Evolutionary conservation across 2,113 vertebrate genomes (phyloP).

Genomic region (Calidris pugnax): DNA sequence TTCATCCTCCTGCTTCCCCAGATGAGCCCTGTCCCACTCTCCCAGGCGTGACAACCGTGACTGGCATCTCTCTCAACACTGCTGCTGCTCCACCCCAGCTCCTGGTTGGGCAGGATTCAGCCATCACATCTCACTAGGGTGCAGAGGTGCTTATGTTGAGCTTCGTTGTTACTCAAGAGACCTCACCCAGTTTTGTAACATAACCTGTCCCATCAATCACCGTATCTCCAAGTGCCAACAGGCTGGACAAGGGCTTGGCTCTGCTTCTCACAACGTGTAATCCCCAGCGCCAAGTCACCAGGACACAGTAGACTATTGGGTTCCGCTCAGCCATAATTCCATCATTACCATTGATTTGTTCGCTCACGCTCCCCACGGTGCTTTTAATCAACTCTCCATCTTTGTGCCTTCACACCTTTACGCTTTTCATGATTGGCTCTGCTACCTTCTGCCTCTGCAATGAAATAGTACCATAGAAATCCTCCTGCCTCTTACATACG

Average conservation of each 20-base stretch:
- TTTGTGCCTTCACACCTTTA: slow-evolving; percentile 68
- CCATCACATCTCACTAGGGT: background rate
- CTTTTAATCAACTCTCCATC: slow-evolving; percentile 67
- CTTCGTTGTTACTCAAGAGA: background rate
- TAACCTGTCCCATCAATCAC: background rate
- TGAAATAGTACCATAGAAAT: slow-evolving; percentile 63
- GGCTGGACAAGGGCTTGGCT: background rate
- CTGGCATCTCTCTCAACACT: background rate
- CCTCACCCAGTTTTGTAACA: background rate
- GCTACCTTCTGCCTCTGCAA: slow-evolving; percentile 55
- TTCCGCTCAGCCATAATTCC: slow-evolving; percentile 52
- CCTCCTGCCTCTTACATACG: slow-evolving; percentile 47
- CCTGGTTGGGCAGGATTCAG: background rate
- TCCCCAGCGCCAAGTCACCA: background rate
- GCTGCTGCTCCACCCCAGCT: background rate
- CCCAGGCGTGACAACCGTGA: fast-evolving
- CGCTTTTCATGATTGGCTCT: slow-evolving; percentile 61
- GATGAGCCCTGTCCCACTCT: background rate
- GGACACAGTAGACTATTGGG: background rate
- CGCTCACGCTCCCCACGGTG: slow-evolving; percentile 13
- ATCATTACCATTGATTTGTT: slow-evolving; percentile 61
- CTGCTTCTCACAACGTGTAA: background rate
- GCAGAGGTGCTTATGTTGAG: background rate
- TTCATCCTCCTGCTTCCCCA: fast-evolving
- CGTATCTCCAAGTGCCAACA: background rate